A percentile compares a stretch with the other conserved stretches of the same genome.
Evolutionary conservation across 2,888 invertebrate genomes (phyloP).

Genomic region (Nemotelus pantherinus): DNA sequence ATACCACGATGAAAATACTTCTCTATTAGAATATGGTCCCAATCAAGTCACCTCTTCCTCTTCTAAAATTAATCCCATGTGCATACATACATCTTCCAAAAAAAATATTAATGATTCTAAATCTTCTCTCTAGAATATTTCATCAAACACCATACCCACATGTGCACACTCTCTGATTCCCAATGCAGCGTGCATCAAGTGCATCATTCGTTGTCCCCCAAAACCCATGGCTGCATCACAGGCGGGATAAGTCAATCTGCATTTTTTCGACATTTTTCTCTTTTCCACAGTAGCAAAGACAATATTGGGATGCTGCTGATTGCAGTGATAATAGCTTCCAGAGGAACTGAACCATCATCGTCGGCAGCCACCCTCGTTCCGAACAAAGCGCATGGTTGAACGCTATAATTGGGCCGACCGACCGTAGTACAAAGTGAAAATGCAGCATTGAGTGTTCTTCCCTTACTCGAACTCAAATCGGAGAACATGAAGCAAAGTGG

Average conservation of each 20-base stretch:
- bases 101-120: no score
- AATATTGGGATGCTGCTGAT: slow-evolving; percentile 19
- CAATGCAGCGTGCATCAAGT: background rate
- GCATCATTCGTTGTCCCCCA: slow-evolving; percentile 7
- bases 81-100: no score
- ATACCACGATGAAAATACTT: no score
- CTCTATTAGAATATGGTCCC: no score
- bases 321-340: slow-evolving; percentile 25
- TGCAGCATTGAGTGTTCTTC: background rate
- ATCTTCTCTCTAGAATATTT: no score
- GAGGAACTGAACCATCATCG: slow-evolving; percentile 24
- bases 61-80: no score
- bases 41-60: no score
- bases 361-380: background rate
- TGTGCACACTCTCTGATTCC: no score
- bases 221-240: background rate
- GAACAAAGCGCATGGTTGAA: slow-evolving; percentile 40
- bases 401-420: slow-evolving; percentile 19
- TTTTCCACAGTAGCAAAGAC: slow-evolving; percentile 6
- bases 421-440: slow-evolving; percentile 23
- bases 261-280: background rate
- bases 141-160: no score
- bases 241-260: slow-evolving; percentile 28
- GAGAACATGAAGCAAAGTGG: background rate
- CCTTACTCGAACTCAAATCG: background rate